Conservation (phyloP, 2,113 vertebrate genomes). For the Microcebus tavaratra region DNA sequence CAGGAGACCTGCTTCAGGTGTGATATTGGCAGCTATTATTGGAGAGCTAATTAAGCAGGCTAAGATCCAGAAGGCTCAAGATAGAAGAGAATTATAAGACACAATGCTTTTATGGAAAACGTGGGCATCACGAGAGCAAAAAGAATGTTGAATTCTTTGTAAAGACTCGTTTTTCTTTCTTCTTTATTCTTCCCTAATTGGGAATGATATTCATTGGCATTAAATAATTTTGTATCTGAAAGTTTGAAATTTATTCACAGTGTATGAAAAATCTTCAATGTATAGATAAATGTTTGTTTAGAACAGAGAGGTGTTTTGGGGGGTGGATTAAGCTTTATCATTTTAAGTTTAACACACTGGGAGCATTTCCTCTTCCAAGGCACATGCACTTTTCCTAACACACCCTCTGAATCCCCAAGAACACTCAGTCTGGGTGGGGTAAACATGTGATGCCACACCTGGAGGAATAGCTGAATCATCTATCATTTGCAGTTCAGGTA, state of each 20-base stretch:
- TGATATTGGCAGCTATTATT: not conserved
- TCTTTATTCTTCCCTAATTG: not conserved
- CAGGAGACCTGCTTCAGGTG: not conserved
- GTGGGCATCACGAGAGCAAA: not conserved
- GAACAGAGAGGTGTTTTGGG: not conserved
- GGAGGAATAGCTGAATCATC: conserved; percentile 33
- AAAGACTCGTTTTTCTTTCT: not conserved
- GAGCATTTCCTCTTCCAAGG: not conserved
- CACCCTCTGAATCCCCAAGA: not conserved
- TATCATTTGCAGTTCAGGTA: not conserved
- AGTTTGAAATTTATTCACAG: conserved; percentile 5
- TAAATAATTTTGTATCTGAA: conserved; percentile 24
- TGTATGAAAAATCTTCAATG: not conserved
- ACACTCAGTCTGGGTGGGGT: not conserved
- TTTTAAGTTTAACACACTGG: not conserved
- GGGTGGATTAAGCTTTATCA: not conserved
- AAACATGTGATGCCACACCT: not conserved
- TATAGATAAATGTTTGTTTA: not conserved
- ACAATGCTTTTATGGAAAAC: not conserved
- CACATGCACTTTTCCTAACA: not conserved
- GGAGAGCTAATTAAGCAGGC: not conserved
- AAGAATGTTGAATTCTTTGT: conserved; percentile 24
- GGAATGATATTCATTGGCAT: not conserved
- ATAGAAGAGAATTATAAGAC: not conserved
- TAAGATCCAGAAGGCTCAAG: not conserved